phyloP scores from a whole-genome alignment of 2,888 invertebrate genomes.

The Synergus laeviventris region DNA sequence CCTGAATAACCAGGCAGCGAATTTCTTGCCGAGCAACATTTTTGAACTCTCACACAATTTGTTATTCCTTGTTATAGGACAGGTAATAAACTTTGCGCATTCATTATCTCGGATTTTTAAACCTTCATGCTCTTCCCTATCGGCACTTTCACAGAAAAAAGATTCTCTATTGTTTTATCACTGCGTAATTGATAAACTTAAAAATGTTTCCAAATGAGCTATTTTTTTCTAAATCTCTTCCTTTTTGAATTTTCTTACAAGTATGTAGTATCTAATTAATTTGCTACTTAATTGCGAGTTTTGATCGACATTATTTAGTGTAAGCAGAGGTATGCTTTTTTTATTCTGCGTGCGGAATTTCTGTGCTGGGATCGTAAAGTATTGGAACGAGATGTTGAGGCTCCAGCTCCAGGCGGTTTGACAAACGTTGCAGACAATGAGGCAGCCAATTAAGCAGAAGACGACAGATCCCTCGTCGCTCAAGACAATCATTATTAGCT shows the following conservation, averaged over 20 bases:
- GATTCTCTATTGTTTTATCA: conserved; percentile 2
- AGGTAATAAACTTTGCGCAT: conserved; percentile 36
- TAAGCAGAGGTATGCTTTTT: conserved; percentile 8
- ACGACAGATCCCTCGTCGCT: conserved; percentile 39
- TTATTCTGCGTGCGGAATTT: conserved; percentile 14
- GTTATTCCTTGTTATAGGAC: conserved; percentile 33
- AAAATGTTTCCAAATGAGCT: too few species aligned
- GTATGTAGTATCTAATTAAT: background rate
- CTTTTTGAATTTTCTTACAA: background rate
- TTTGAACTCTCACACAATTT: conserved; percentile 35
- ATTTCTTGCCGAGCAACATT: conserved; percentile 32
- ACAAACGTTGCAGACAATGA: conserved; percentile 32
- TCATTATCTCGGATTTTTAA: conserved; percentile 18
- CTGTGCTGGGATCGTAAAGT: conserved; percentile 9
- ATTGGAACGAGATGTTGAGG: conserved; percentile 6
- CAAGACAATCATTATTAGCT: conserved; percentile 40
- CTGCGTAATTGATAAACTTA: too few species aligned
- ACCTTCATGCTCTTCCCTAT: conserved; percentile 18
- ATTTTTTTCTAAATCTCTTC: too few species aligned
- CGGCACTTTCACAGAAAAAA: background rate
- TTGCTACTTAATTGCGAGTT: conserved; percentile 25
- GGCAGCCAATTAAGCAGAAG: conserved; percentile 37
- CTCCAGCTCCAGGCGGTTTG: conserved; percentile 24
- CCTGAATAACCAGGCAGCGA: conserved; percentile 27
- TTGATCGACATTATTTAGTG: conserved; percentile 4